Conservation (phyloP, 2,797 vertebrate genomes). For the Halcyon chelicuti region DNA sequence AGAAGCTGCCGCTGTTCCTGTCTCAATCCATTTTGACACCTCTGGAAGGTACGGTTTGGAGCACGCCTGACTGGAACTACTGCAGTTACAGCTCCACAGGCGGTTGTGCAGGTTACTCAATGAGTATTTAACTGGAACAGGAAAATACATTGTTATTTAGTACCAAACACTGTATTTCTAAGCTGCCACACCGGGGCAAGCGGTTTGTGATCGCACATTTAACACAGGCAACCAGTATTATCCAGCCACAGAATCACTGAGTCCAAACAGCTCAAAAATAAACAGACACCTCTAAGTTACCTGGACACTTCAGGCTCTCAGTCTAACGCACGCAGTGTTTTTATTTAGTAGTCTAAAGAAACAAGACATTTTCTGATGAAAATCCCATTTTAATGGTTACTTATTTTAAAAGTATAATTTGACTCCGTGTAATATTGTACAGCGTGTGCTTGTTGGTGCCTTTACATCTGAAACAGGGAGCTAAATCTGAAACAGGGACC, state of each 20-base stretch:
- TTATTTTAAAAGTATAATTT: neutral
- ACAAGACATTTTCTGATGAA: neutral
- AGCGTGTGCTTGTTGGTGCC: neutral
- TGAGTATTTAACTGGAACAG: neutral
- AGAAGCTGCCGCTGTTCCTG: constrained; percentile 81
- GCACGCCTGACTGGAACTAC: neutral
- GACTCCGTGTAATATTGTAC: neutral
- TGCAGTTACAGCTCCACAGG: neutral
- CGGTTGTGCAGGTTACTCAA: neutral
- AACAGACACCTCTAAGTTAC: neutral
- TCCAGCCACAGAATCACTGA: too few relatives aligned
- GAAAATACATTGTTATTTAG: rapidly evolving
- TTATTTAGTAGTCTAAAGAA: neutral
- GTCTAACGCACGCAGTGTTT: neutral
- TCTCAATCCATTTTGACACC: constrained; percentile 84
- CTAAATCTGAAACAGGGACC: neutral
- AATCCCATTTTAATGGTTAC: neutral
- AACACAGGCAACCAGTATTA: too few relatives aligned
- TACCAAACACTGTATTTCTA: neutral
- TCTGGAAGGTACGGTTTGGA: constrained; percentile 86
- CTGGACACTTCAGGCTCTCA: neutral
- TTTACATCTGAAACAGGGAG: neutral
- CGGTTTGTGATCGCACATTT: neutral
- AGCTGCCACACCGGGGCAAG: neutral
- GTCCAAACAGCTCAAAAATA: too few relatives aligned